Conservation (phyloP, 2,888 invertebrate species). For the Rhamnusium bicolor region DNA sequence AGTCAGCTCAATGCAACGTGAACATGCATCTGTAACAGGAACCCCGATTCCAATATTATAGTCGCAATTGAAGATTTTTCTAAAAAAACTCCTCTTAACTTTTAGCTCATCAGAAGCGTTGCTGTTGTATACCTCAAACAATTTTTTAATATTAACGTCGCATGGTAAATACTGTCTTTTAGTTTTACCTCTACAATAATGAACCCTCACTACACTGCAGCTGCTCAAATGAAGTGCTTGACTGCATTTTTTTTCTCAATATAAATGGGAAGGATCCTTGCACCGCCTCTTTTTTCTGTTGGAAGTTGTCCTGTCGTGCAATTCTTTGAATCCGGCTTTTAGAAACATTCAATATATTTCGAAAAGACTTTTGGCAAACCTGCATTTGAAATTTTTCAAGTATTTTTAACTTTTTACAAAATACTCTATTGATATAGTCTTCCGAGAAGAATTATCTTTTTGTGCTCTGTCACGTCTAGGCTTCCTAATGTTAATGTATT, state of each 20-base stretch:
- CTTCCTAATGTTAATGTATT: not conserved
- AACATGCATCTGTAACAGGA: no score
- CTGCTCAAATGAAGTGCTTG: not conserved
- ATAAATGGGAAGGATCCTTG: not conserved
- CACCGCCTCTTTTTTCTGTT: not conserved
- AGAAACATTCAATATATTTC: not conserved
- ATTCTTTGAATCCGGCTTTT: not conserved
- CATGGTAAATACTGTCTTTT: no score
- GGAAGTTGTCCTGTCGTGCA: not conserved
- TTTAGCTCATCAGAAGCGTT: no score
- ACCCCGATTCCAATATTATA: no score
- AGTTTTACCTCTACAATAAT: no score
- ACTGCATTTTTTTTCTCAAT: not conserved
- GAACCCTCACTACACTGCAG: not conserved
- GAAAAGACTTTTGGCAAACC: not conserved
- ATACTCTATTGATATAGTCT: constrained; percentile 8
- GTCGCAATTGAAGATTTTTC: no score
- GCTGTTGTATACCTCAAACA: no score
- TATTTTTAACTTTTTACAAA: constrained; percentile 1
- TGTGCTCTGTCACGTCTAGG: constrained; percentile 7
- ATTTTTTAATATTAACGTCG: no score
- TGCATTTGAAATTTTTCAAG: constrained; percentile 7
- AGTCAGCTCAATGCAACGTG: no score
- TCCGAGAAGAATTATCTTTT: constrained; percentile 3
- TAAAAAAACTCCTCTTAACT: no score